Conservation (phyloP, 2,113 vertebrate genomes). For the Patagioenas fasciata region DNA sequence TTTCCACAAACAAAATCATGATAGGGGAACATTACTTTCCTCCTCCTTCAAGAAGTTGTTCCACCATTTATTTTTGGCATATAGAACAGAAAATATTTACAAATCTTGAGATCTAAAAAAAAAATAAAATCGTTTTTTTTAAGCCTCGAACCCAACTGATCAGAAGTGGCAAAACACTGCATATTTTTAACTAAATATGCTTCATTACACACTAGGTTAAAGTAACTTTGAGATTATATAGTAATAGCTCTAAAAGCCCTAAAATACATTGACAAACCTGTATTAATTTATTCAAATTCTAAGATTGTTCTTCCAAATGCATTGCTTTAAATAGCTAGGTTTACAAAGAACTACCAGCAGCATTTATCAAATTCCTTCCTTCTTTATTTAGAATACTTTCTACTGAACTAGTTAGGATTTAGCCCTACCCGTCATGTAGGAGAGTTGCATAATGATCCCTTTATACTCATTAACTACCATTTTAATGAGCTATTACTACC, state of each 20-base stretch:
- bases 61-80: neutral
- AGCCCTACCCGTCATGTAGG: neutral
- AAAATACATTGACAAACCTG: neutral
- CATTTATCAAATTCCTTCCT: slow-evolving; percentile 1
- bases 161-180: fast-evolving
- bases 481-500: slow-evolving; percentile 71
- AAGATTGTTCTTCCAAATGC: neutral
- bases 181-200: neutral
- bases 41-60: neutral
- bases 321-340: neutral
- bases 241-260: neutral
- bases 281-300: neutral
- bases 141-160: neutral
- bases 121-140: neutral
- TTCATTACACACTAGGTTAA: neutral
- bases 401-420: slow-evolving; percentile 52
- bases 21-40: neutral
- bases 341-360: neutral
- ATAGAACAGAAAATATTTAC: neutral
- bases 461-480: slow-evolving; percentile 69
- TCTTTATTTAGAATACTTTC: slow-evolving; percentile 17
- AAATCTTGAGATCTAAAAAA: neutral
- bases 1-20: neutral
- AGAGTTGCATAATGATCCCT: slow-evolving; percentile 42
- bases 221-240: neutral